Conservation (phyloP, 2,888 invertebrate genomes). For the Dendrolimus pini region DNA sequence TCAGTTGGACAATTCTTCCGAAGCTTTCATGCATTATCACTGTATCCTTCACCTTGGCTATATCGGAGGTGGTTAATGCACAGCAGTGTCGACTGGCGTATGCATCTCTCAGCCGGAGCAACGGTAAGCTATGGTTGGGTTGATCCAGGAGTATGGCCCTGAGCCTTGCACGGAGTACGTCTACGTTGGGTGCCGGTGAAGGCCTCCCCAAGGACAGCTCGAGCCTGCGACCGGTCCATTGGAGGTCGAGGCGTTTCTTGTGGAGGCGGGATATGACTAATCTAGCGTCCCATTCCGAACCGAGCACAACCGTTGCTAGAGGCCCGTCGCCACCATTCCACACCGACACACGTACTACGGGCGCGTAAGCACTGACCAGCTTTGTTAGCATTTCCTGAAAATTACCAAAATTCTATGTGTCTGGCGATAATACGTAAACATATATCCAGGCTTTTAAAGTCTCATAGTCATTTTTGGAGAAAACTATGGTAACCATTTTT, state of each 20-base stretch:
- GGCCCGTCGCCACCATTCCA: constrained; percentile 67
- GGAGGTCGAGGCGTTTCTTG: constrained; percentile 82
- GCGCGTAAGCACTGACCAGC: constrained; percentile 57
- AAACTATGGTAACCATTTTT: too few species aligned
- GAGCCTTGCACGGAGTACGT: constrained; percentile 81
- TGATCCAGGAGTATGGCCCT: constrained; percentile 86
- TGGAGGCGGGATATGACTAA: constrained; percentile 89
- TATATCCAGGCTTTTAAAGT: too few species aligned
- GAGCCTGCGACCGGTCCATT: constrained; percentile 83
- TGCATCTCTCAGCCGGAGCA: constrained; percentile 88
- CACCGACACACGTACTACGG: constrained; percentile 50
- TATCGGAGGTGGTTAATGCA: constrained; percentile 82
- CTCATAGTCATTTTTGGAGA: too few species aligned
- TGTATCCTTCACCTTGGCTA: constrained; percentile 85
- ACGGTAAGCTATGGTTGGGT: constrained; percentile 82
- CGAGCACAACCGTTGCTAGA: constrained; percentile 83
- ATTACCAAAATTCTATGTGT: constrained; percentile 1
- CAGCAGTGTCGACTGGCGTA: constrained; percentile 89
- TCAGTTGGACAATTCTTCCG: constrained; percentile 59
- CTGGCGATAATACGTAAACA: too few species aligned
- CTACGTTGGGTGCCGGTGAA: constrained; percentile 78
- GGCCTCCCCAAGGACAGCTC: constrained; percentile 82
- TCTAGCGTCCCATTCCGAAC: constrained; percentile 82
- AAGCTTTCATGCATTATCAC: constrained; percentile 66
- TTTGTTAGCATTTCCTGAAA: constrained; percentile 56